A percentile compares a stretch with the other conserved stretches of the same genome.
These are phyloP conservation scores for Otis tarda DNA, from an alignment of 2,113 vertebrate species.

Conservation along the genomic window DNA sequence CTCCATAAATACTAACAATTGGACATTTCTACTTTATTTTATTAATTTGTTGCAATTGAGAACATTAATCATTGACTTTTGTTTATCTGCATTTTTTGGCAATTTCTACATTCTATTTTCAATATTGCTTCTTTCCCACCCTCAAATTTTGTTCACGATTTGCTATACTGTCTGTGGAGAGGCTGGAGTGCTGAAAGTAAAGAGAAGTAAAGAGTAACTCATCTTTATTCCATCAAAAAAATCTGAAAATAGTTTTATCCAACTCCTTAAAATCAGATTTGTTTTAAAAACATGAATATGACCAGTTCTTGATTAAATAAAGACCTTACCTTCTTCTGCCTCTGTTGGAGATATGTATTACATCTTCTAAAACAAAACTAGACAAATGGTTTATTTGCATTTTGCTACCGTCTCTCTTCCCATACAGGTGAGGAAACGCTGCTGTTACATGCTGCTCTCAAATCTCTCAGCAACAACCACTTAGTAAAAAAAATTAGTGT, in stretches of 20 bases:
- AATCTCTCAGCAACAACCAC: background rate
- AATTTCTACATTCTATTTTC: background rate
- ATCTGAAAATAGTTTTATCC: background rate
- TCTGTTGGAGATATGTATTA: background rate
- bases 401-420: background rate
- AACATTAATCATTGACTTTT: fast-evolving
- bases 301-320: background rate
- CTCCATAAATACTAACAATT: background rate
- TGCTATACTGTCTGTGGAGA: background rate
- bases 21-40: background rate
- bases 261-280: background rate
- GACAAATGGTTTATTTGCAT: background rate
- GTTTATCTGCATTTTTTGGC: background rate
- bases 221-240: background rate
- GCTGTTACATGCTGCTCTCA: background rate
- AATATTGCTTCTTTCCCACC: background rate
- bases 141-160: background rate
- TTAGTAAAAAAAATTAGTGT: background rate
- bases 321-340: background rate
- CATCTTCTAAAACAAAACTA: background rate
- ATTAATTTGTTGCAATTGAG: background rate
- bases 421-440: background rate
- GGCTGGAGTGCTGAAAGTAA: background rate
- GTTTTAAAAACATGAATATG: background rate
- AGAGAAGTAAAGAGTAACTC: background rate